These are phyloP conservation scores for Aspidapion aeneum DNA, from an alignment of 2,888 invertebrate species.

Conservation along the genomic window DNA sequence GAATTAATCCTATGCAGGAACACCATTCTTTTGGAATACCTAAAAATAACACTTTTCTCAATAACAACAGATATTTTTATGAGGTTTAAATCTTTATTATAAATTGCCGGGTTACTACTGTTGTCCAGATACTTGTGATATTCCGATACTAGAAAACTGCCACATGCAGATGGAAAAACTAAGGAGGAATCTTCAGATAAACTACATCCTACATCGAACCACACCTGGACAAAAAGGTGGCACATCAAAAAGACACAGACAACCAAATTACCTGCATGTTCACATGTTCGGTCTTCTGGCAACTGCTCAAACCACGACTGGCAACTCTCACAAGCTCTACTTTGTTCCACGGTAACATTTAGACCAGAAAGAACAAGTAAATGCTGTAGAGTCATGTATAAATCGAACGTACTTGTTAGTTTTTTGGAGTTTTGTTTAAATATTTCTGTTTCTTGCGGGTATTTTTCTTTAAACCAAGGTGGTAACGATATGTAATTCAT, in stretches of 20 bases:
- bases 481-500: constrained; percentile 70
- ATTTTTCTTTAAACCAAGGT: constrained; percentile 53
- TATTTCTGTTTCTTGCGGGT: constrained; percentile 55
- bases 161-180: too few relatives aligned
- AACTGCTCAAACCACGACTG: constrained; percentile 60
- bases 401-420: constrained; percentile 72
- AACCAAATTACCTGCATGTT: constrained; percentile 51
- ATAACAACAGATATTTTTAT: too few relatives aligned
- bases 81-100: too few relatives aligned
- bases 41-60: constrained; percentile 15
- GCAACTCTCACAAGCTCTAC: constrained; percentile 62
- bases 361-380: constrained; percentile 54
- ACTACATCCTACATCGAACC: too few relatives aligned
- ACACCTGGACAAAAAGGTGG: too few relatives aligned
- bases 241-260: too few relatives aligned
- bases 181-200: too few relatives aligned
- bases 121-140: too few relatives aligned
- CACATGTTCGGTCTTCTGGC: constrained; percentile 59
- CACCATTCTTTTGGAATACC: constrained; percentile 67
- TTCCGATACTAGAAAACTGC: too few relatives aligned
- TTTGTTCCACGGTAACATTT: constrained; percentile 36
- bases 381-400: constrained; percentile 69
- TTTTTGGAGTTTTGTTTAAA: constrained; percentile 61
- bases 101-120: too few relatives aligned
- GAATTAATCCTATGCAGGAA: constrained; percentile 55